A percentile compares a stretch with the other conserved stretches of the same genome.
These are phyloP conservation scores for Leucoptera coffeella DNA, from an alignment of 2,888 invertebrate genomes.

Conservation along the genomic window DNA sequence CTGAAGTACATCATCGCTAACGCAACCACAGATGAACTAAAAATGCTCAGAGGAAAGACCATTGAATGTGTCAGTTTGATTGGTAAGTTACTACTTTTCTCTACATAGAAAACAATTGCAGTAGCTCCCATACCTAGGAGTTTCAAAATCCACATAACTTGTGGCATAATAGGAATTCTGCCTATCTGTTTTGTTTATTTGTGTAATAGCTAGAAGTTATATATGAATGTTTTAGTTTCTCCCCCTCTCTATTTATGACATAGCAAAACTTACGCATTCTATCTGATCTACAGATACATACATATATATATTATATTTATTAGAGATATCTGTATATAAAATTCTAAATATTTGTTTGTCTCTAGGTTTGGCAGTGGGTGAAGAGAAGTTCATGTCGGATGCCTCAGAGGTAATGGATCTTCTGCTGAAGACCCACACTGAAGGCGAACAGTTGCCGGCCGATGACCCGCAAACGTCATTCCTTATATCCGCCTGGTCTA, in stretches of 20 bases:
- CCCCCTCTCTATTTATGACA: no score
- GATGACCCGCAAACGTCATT: slow-evolving; percentile 97
- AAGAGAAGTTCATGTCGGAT: slow-evolving; percentile 81
- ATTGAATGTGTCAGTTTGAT: slow-evolving; percentile 99
- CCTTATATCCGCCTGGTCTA: slow-evolving; percentile 97
- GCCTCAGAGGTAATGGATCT: slow-evolving; percentile 97
- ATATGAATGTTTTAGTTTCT: no score
- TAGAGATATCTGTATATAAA: no score
- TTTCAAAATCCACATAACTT: no score
- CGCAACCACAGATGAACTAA: slow-evolving; percentile 80
- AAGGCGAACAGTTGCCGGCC: slow-evolving; percentile 76
- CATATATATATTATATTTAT: no score
- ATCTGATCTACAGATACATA: no score
- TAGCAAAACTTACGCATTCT: neutral
- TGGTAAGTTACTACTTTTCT: slow-evolving; percentile 51
- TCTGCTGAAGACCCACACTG: slow-evolving; percentile 83
- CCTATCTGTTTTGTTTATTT: no score
- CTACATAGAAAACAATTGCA: neutral
- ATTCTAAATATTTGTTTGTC: neutral
- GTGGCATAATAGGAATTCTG: no score
- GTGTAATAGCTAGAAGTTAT: no score
- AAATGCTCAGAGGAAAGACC: slow-evolving; percentile 92
- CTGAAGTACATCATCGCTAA: slow-evolving; percentile 96
- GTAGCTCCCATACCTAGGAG: neutral
- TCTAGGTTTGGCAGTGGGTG: slow-evolving; percentile 66